Percentiles rank a stretch among this genome's conserved stretches.
Conservation (phyloP, 2,888 invertebrate species). For the Exocentrus adspersus region DNA sequence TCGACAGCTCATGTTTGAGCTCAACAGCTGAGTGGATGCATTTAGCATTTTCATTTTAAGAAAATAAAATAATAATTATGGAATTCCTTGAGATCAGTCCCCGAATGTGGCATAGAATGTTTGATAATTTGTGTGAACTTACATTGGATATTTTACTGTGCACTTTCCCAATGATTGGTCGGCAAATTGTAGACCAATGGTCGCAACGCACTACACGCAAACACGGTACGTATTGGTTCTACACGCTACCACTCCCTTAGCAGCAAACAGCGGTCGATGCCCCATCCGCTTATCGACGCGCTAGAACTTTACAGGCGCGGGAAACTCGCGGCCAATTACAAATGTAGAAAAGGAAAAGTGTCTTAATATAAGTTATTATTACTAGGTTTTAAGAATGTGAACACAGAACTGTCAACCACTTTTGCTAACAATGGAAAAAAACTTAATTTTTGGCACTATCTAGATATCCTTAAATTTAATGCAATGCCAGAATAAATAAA, state of each 20-base stretch:
- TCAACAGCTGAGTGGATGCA: background rate
- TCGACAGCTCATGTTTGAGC: constrained; percentile 31
- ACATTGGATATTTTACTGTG: constrained; percentile 77
- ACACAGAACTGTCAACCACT: constrained; percentile 23
- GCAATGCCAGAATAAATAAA: background rate
- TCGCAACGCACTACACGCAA: constrained; percentile 76
- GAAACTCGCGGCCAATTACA: constrained; percentile 62
- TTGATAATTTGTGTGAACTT: constrained; percentile 79
- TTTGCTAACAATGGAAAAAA: background rate
- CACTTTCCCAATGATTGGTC: constrained; percentile 91
- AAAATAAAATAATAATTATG: constrained; percentile 49
- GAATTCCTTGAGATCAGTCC: constrained; percentile 57
- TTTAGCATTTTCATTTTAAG: constrained; percentile 21
- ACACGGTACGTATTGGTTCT: constrained; percentile 79
- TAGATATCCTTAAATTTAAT: background rate
- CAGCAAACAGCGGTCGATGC: constrained; percentile 62
- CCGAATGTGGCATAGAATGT: constrained; percentile 61
- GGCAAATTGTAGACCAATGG: constrained; percentile 87
- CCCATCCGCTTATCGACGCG: constrained; percentile 58
- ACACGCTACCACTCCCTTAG: constrained; percentile 73
- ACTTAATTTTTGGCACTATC: background rate
- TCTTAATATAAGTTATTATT: constrained; percentile 41
- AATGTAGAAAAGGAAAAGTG: constrained; percentile 58
- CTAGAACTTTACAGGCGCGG: constrained; percentile 58
- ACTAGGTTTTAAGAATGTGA: constrained; percentile 30